These are phyloP conservation scores for Parazoanthus swiftii DNA, from an alignment of 92 coral and sea anemone genomes.

Conservation along the genomic window DNA sequence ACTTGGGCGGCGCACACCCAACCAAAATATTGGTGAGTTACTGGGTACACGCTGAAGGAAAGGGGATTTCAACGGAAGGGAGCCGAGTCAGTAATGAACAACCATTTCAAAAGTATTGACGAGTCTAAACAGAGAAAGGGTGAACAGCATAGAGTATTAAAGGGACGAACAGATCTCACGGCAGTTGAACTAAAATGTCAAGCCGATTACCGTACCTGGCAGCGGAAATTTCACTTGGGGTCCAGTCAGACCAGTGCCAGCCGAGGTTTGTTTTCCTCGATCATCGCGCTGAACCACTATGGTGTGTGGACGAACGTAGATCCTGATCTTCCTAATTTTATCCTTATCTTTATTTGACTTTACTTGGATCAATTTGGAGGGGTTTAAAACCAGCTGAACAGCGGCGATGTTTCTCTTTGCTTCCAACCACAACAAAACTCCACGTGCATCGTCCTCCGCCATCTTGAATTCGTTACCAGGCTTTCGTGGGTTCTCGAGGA, in stretches of 20 bases:
- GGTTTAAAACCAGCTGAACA: conserved; percentile 12
- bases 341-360: not conserved
- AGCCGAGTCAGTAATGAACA: too few relatives aligned
- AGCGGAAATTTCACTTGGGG: conserved; percentile 10
- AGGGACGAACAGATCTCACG: not conserved
- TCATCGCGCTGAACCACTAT: not conserved
- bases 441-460: conserved; percentile 27
- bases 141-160: not conserved
- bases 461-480: conserved; percentile 31
- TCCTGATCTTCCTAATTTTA: not conserved
- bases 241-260: not conserved
- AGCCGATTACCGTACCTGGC: not conserved
- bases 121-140: too few relatives aligned
- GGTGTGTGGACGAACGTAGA: conserved; percentile 17
- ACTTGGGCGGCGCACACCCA: too few relatives aligned
- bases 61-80: too few relatives aligned
- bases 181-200: not conserved
- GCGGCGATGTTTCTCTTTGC: conserved; percentile 35
- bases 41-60: too few relatives aligned
- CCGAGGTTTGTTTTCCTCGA: not conserved
- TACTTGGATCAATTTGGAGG: conserved; percentile 8
- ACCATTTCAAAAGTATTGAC: too few relatives aligned
- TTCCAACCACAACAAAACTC: conserved; percentile 34
- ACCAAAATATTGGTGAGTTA: too few relatives aligned
- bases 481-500: not conserved